Evolutionary conservation across 1,140 invertebrate genomes (phyloP).

Genomic region (Drosophila seguyi): DNA sequence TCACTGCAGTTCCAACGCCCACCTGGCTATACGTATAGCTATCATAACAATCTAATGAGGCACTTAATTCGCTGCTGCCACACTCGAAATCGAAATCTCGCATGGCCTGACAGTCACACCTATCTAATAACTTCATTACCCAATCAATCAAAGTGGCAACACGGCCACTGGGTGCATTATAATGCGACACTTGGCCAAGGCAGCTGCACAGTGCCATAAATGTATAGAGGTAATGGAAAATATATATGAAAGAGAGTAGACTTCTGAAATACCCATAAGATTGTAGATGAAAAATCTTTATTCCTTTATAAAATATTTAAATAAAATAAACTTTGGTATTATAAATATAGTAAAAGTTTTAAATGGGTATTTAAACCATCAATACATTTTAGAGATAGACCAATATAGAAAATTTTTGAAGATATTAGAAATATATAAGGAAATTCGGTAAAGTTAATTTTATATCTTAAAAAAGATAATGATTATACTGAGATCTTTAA

Average conservation of each 20-base stretch:
- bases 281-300: neutral
- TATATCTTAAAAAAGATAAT: too few relatives aligned
- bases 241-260: neutral
- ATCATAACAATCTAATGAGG: slow-evolving; percentile 69
- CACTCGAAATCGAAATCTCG: slow-evolving; percentile 32
- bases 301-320: neutral
- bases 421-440: too few relatives aligned
- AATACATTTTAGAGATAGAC: neutral
- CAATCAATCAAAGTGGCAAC: slow-evolving; percentile 74
- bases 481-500: too few relatives aligned
- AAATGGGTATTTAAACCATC: neutral
- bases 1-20: slow-evolving; percentile 22
- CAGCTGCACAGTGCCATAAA: slow-evolving; percentile 43
- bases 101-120: slow-evolving; percentile 64
- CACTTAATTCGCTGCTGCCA: slow-evolving; percentile 67
- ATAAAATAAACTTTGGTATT: neutral
- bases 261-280: neutral
- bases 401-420: neutral
- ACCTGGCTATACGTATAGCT: slow-evolving; percentile 11
- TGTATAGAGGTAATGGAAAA: neutral
- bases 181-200: slow-evolving; percentile 60
- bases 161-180: slow-evolving; percentile 61
- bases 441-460: too few relatives aligned
- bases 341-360: neutral
- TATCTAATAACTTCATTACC: slow-evolving; percentile 76